phyloP scores from a whole-genome alignment of 2,888 invertebrate genomes.

The Lithophane socia region DNA sequence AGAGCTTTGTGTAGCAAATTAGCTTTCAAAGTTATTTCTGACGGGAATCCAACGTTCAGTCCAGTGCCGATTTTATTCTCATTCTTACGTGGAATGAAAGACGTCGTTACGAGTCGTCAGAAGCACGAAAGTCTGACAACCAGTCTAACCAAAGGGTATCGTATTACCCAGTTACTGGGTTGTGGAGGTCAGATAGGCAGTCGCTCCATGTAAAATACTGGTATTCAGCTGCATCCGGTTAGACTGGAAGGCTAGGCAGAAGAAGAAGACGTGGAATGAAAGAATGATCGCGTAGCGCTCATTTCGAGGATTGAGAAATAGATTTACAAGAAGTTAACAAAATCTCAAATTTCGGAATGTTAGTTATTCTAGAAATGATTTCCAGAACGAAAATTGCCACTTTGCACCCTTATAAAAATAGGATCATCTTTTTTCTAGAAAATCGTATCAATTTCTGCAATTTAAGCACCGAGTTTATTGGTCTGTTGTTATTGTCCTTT shows the following conservation, averaged over 20 bases:
- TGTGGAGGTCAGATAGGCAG: too few relatives aligned
- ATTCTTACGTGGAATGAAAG: not conserved
- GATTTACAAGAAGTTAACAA: not conserved
- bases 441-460: not conserved
- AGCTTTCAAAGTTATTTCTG: conserved; percentile 19
- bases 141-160: too few relatives aligned
- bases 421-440: not conserved
- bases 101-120: too few relatives aligned
- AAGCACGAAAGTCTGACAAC: too few relatives aligned
- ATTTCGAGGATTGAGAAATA: not conserved
- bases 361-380: not conserved
- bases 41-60: not conserved
- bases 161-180: too few relatives aligned
- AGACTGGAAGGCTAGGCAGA: too few relatives aligned
- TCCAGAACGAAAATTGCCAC: not conserved
- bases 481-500: too few relatives aligned
- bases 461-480: not conserved
- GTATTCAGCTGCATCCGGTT: too few relatives aligned
- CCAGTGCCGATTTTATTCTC: conserved; percentile 11
- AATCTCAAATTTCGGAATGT: not conserved
- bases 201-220: too few relatives aligned
- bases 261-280: conserved; percentile 1
- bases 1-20: conserved; percentile 38
- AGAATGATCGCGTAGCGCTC: not conserved
- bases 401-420: not conserved